Evolutionary conservation across 2,888 invertebrate species (phyloP).

Genomic region (Pseudococcus viburni): DNA sequence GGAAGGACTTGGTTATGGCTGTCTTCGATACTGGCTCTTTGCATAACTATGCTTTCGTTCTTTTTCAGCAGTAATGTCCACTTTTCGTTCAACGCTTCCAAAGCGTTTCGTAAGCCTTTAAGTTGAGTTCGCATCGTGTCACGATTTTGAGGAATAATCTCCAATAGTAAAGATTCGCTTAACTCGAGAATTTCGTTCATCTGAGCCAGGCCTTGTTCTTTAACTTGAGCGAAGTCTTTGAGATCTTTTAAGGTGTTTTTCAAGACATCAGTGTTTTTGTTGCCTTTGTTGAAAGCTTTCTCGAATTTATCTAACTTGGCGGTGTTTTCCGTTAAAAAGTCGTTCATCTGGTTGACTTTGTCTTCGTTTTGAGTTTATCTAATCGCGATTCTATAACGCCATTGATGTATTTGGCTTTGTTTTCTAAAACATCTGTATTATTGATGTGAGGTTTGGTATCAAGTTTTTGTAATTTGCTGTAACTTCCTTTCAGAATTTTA

Average conservation of each 20-base stretch:
- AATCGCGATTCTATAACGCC: conserved; percentile 27
- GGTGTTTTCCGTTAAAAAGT: conserved; percentile 85
- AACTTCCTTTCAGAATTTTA: conserved; percentile 78
- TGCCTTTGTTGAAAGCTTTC: conserved; percentile 80
- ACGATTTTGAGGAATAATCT: conserved; percentile 88
- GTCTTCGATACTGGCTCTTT: conserved; percentile 93
- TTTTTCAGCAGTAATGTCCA: conserved; percentile 88
- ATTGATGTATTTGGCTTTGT: conserved; percentile 80
- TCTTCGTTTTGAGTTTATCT: conserved; percentile 33
- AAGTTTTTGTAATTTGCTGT: conserved; percentile 81
- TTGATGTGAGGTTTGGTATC: conserved; percentile 88
- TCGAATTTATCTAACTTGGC: conserved; percentile 82
- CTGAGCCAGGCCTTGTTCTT: conserved; percentile 84
- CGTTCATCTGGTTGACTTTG: conserved; percentile 71
- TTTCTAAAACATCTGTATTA: conserved; percentile 84
- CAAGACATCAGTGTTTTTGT: conserved; percentile 78
- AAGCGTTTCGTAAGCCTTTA: conserved; percentile 83
- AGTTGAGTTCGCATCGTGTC: conserved; percentile 88
- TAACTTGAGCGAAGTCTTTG: conserved; percentile 80
- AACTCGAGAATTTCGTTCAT: conserved; percentile 86
- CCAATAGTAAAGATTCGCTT: conserved; percentile 90
- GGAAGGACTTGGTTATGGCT: conserved; percentile 89
- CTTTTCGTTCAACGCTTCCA: conserved; percentile 88
- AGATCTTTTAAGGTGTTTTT: conserved; percentile 83
- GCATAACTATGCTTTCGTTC: conserved; percentile 89